These are phyloP conservation scores for Harpegnathos saltator DNA, from an alignment of 1,140 invertebrate genomes.

Conservation along the genomic window DNA sequence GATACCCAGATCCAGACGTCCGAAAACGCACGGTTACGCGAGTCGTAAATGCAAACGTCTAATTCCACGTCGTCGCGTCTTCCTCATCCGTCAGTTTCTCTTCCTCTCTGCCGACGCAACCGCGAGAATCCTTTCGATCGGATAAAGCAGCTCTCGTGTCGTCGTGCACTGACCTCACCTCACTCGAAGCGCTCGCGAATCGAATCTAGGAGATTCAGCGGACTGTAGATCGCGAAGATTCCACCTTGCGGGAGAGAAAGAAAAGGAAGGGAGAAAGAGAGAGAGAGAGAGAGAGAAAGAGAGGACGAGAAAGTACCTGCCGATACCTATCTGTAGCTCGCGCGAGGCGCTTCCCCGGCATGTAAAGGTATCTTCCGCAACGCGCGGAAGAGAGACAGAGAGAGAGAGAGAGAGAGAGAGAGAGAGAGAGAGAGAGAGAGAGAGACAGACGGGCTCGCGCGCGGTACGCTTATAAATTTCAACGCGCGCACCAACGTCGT, in stretches of 20 bases:
- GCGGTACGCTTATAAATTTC: conserved; percentile 65
- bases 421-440: conserved; percentile 34
- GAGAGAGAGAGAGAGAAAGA: background rate
- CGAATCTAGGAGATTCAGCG: conserved; percentile 19
- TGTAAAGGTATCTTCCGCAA: conserved; percentile 33
- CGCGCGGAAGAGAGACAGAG: conserved; percentile 22
- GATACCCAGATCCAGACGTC: background rate
- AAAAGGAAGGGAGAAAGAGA: background rate
- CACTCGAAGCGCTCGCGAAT: background rate
- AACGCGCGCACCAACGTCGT: conserved; percentile 45
- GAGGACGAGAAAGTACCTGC: conserved; percentile 25
- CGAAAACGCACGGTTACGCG: conserved; percentile 1
- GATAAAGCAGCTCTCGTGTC: background rate
- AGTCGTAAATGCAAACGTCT: no score
- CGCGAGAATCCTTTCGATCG: background rate
- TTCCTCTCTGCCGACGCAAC: no score
- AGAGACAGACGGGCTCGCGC: conserved; percentile 37
- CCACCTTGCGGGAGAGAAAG: background rate
- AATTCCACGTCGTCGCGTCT: no score
- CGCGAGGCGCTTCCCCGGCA: conserved; percentile 30
- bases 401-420: conserved; percentile 24
- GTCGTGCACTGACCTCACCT: background rate
- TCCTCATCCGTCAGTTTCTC: no score
- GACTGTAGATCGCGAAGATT: conserved; percentile 18
- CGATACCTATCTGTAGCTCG: conserved; percentile 38